Base-by-base conservation (phyloP, 2,113 vertebrate genomes). In the Dipodomys spectabilis region DNA sequence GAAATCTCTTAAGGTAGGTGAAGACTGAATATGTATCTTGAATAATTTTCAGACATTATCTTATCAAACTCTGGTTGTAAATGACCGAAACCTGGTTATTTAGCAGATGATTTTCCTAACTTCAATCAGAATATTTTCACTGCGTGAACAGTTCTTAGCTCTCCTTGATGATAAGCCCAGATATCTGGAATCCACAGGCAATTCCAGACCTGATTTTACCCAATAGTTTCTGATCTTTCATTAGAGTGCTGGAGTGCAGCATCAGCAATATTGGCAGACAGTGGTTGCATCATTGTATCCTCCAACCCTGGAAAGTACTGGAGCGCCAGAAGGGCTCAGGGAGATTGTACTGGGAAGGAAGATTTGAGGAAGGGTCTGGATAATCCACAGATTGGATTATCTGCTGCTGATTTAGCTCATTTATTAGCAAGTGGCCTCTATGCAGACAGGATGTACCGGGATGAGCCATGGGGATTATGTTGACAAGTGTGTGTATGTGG, bases 361-460 rank as follows among this genome's bases (percentile, higher is more conserved):
- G 49, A 53, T 39, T 49, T 32, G 75, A 82, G 71, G 20, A 32
- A n/a, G 80, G 25, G 39, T 27, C 60, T 84, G 81, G 78, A 45
- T 86, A 80, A 86, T 81, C 53, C 85, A 77, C 78, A 45, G 5
- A 83, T 74, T 68, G 35, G 72, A 64, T 94, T 86, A 93, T 82
- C 60, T 92, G 62, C 4, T 3, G n/a, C 20, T 84, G 83, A 88
- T 25, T 92, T 53, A 91, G n/a, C 25, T 60, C 18, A 49, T 62
- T 25, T 32, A 27, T 60, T 69, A 87, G 49, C 68, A 53, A 49
- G 91, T 72, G 72, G 89, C 62, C 45, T 86, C 49, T 32, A 75
- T 57, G 53, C 53, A 95, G 88, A 74, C 13, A 25, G 82, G 27
- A 77, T 72, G 77, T 88, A 18, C 86, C 25, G 30, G 75, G 65